Evolutionary conservation across 1,140 invertebrate species (phyloP), one percentile per base, ranked within the genome.

Genomic region (Megalonaias nervosa): DNA sequence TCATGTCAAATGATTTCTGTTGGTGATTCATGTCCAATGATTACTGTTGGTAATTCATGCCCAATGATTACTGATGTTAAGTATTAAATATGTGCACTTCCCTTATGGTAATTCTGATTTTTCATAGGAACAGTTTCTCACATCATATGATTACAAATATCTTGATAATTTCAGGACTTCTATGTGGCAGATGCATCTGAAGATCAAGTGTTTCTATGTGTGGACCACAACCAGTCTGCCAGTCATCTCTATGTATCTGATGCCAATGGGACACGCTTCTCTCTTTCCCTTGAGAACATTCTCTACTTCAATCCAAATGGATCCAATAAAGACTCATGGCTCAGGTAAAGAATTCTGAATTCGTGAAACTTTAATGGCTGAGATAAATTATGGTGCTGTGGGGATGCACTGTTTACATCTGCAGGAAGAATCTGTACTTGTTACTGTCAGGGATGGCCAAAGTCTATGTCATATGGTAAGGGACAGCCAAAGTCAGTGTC

Each of bases 161-260:
- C 15, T 66, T 21, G 59, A 16, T 77, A 68, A 67, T 79, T 79
- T 17, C 92, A 91, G 85, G 94, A 95, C 81, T 97, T 94, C 88
- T 95, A 96, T 86, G 93, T 98, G 48, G 95, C 94, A 5, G 96
- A 98, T 88, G 95, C 97, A 1, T 94, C 94, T 14, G 94, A 95
- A 80, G 94, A 94, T 80, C 93, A 95, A 90, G 91, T 93, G 68
- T 94, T 98, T 85, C 93, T 97, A 64, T 95, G 95, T 82, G 95
- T 96, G n/a, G 94, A 94, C 87, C 96, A 97, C 88, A 93, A 94
- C 5, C 93, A 94, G 65, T 93, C 92, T 12, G 85, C 93, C 11
- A 93, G 95, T 11, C 94, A 97, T 91, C 91, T 98, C 59, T 98
- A 97, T 82, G 89, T 93, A 48, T 92, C 91, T 56, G 90, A 91